These are phyloP conservation scores for Bellardia pandia DNA, from an alignment of 2,888 invertebrate genomes.

Conservation along the genomic window DNA sequence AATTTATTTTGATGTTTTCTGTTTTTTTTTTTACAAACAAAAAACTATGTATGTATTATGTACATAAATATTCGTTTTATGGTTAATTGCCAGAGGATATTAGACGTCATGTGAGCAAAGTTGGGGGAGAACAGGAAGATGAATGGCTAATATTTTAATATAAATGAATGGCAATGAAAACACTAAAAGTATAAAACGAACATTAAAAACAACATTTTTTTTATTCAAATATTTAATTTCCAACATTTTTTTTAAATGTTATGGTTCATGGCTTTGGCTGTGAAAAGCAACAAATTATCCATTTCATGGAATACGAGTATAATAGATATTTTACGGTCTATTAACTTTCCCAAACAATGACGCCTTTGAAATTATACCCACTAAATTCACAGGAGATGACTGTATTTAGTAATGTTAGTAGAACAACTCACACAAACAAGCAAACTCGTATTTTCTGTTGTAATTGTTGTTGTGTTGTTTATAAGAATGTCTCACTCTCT, in stretches of 20 bases:
- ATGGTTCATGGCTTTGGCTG: neutral
- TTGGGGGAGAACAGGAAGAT: constrained; percentile 10
- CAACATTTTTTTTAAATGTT: neutral
- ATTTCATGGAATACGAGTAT: constrained; percentile 74
- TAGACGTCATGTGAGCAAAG: neutral
- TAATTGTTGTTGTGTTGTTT: neutral
- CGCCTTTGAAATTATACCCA: constrained; percentile 2
- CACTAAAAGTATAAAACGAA: neutral
- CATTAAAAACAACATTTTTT: neutral
- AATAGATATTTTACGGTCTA: constrained; percentile 80
- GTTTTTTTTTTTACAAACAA: neutral
- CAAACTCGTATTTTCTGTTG: neutral
- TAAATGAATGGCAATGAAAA: constrained; percentile 9
- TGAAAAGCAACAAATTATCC: constrained; percentile 77
- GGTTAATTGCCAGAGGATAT: neutral
- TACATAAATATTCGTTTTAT: neutral
- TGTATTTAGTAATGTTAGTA: neutral
- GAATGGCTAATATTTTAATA: constrained; percentile 27
- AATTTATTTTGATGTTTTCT: neutral
- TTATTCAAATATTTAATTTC: neutral
- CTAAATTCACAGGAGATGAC: neutral
- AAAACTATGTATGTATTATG: neutral
- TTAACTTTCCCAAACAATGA: constrained; percentile 71
- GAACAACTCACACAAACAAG: neutral
- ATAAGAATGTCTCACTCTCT: neutral